A percentile compares a stretch with the other conserved stretches of the same genome.
These are phyloP conservation scores for Protophormia terraenovae DNA, from an alignment of 2,888 invertebrate genomes.

Conservation along the genomic window DNA sequence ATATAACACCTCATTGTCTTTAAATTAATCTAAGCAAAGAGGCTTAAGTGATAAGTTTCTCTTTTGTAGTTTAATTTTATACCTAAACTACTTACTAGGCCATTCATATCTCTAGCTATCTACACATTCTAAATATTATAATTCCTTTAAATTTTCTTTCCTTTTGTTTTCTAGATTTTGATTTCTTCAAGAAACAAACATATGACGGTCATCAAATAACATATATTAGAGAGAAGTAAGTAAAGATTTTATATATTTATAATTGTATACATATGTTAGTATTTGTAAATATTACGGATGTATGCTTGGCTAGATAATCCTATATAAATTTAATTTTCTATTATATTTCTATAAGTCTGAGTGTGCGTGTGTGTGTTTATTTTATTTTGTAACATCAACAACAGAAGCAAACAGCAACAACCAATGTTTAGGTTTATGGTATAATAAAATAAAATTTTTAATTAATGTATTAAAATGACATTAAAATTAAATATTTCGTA, in stretches of 20 bases:
- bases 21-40: slow-evolving; percentile 57
- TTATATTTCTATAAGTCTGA: neutral
- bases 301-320: slow-evolving; percentile 14
- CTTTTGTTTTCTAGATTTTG: neutral
- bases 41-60: slow-evolving; percentile 38
- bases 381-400: slow-evolving; percentile 23
- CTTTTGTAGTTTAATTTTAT: slow-evolving; percentile 11
- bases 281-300: neutral
- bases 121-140: neutral
- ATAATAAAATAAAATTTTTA: slow-evolving; percentile 20
- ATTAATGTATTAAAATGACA: slow-evolving; percentile 46
- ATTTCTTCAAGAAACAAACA: neutral
- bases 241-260: neutral
- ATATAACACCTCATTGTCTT: slow-evolving; percentile 62
- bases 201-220: no score
- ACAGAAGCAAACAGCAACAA: neutral
- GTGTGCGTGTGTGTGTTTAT: neutral
- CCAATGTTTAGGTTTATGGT: neutral
- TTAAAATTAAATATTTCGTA: slow-evolving; percentile 49
- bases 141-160: neutral
- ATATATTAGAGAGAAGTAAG: neutral
- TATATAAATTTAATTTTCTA: slow-evolving; percentile 8
- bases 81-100: neutral
- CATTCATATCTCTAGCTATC: neutral
- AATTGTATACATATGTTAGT: neutral